Evolutionary conservation across 2,113 vertebrate species (phyloP).

Genomic region (Dicentrarchus labrax): DNA sequence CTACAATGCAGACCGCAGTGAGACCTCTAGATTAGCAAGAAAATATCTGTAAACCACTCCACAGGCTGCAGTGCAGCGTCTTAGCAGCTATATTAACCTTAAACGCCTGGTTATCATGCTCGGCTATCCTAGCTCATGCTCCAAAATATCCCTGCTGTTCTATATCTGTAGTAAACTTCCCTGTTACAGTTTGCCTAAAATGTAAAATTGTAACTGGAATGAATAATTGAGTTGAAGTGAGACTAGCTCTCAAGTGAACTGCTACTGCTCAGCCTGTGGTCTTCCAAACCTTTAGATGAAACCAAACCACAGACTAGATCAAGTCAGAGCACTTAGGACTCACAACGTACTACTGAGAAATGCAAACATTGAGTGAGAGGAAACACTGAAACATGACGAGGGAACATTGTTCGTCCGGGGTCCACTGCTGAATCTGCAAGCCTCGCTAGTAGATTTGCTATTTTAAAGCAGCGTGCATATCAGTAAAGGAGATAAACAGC

Average conservation of each 20-base stretch:
- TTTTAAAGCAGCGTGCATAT: slow-evolving; percentile 56
- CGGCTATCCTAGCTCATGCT: slow-evolving; percentile 33
- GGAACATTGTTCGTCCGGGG: slow-evolving; percentile 47
- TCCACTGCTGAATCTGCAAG: slow-evolving; percentile 52
- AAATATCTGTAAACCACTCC: slow-evolving; percentile 49
- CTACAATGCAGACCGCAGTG: slow-evolving; percentile 65
- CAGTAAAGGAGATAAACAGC: slow-evolving; percentile 52
- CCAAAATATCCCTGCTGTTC: slow-evolving; percentile 43
- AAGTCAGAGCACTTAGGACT: slow-evolving; percentile 67
- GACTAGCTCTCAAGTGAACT: slow-evolving; percentile 28
- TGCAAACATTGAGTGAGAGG: slow-evolving; percentile 50
- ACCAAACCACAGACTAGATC: slow-evolving; percentile 51
- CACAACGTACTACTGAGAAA: slow-evolving; percentile 76
- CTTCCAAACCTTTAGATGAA: slow-evolving; percentile 24
- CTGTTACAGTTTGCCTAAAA: slow-evolving; percentile 40
- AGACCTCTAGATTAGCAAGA: slow-evolving; percentile 56
- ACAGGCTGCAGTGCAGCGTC: slow-evolving; percentile 65
- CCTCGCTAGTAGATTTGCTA: slow-evolving; percentile 42
- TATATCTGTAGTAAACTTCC: slow-evolving; percentile 38
- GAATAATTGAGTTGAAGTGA: slow-evolving; percentile 42
- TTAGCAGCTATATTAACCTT: slow-evolving; percentile 46
- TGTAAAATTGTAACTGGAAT: slow-evolving; percentile 40
- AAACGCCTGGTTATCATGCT: slow-evolving; percentile 38
- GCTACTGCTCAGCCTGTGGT: slow-evolving; percentile 66
- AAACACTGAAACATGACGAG: slow-evolving; percentile 61